These are phyloP conservation scores for Bufo bufo DNA, from an alignment of 2,113 vertebrate species.

Conservation along the genomic window DNA sequence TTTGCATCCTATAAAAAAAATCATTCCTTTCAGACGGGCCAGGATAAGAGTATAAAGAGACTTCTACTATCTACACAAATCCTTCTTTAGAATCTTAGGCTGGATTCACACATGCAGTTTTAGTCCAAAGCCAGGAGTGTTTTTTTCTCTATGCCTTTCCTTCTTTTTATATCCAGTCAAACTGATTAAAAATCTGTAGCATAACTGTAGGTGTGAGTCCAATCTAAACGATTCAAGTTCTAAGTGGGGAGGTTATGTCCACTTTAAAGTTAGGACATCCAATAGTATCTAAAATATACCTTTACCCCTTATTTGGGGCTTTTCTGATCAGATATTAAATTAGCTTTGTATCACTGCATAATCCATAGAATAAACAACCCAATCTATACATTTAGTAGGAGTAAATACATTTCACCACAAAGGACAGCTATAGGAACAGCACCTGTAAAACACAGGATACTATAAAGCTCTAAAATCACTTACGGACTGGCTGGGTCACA, in stretches of 20 bases:
- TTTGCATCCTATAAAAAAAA: no score
- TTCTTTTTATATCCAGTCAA: not conserved
- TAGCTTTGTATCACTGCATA: not conserved
- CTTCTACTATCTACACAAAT: not conserved
- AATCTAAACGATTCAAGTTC: not conserved
- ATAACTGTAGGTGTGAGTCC: not conserved
- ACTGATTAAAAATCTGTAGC: not conserved
- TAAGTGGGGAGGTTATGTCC: not conserved
- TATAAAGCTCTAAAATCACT: slow-evolving; percentile 71
- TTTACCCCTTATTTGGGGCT: not conserved
- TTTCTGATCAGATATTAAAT: not conserved
- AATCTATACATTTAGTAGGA: not conserved
- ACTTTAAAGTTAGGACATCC: not conserved
- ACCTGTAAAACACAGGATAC: not conserved
- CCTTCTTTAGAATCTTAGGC: not conserved
- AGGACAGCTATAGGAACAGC: not conserved
- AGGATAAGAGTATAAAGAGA: no score
- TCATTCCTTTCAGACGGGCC: no score
- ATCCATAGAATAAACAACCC: not conserved
- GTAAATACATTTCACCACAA: not conserved
- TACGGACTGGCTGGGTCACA: slow-evolving; percentile 95
- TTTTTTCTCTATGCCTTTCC: no score
- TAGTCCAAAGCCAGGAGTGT: not conserved
- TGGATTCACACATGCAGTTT: not conserved
- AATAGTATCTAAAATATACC: not conserved